Evolutionary conservation across 2,113 vertebrate genomes (phyloP), one percentile per base, ranked within the genome.

Genomic region (Nipponia nippon): DNA sequence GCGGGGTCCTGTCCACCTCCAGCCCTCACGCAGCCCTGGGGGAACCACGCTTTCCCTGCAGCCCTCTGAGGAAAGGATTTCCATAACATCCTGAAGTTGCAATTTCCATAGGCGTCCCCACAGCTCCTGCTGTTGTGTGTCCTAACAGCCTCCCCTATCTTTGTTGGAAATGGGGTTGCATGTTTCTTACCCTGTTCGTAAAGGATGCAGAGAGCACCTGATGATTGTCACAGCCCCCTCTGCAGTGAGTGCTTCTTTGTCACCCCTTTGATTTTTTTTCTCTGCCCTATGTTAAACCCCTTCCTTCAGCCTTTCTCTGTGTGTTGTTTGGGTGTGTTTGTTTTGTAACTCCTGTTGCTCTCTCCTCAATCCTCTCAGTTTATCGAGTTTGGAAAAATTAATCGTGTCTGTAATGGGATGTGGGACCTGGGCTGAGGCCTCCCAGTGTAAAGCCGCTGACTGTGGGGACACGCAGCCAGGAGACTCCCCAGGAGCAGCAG

Each of bases 31-130:
- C 20, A 52, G 36, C 56, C 27, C 27, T 1, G 0, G 9, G 10
- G 8, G 11, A 76, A 0, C 16, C 0, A 0, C 0, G 1, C 13
- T 47, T 16, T 27, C 70, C 46, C 71, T 36, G n/a, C 70, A 27
- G 55, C n/a, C 32, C 19, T 63, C 61, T 1, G 1, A 50, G 47
- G 34, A 90, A 34, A 59, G 40, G 13, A 17, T 50, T 63, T 52
- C 72, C 25, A 0, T 32, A 27, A 49, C 40, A n/a, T 59, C 32
- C 40, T 69, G 10, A 23, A 32, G 40, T 20, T 69, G 49, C 7
- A 5, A 16, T 89, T 70, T 65, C 56, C 29, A 9, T 12, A n/a
- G 38, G n/a, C 7, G 29, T 58, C 38, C 14, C 32, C 5, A 2
- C 1, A 2, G 22, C 13, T 92, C 10, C 52, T 53, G 36, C 53